These are phyloP conservation scores for Tragelaphus imberbis DNA, from an alignment of 2,113 vertebrate genomes.

Conservation along the genomic window DNA sequence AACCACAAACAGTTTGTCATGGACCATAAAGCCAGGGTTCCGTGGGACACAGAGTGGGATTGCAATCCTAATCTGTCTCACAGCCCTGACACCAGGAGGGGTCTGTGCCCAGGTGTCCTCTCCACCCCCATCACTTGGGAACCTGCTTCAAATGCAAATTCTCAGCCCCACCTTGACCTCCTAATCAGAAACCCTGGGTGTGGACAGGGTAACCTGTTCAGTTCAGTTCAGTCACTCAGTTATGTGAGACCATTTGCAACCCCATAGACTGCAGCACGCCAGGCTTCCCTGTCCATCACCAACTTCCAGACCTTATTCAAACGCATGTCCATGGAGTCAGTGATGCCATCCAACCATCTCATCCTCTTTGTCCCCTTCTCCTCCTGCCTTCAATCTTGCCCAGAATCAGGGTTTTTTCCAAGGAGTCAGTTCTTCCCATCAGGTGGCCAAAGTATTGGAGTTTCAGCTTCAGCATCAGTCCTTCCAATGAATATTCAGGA, in stretches of 20 bases:
- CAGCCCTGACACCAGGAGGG: no score
- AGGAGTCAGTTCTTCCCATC: neutral
- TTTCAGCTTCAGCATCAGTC: neutral
- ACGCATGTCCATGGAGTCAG: neutral
- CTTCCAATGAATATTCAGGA: neutral
- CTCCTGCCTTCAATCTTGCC: neutral
- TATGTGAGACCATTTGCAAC: fast-evolving
- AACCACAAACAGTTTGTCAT: neutral
- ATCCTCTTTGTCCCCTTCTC: neutral
- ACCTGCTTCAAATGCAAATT: neutral
- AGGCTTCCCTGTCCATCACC: neutral
- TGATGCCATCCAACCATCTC: neutral
- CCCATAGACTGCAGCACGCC: neutral
- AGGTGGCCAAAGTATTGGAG: neutral
- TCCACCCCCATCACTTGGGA: neutral
- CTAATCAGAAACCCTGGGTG: neutral
- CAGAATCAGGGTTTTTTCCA: neutral
- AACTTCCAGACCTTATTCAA: neutral
- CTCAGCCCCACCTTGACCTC: neutral
- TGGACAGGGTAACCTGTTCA: fast-evolving
- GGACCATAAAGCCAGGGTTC: neutral
- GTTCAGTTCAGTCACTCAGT: neutral
- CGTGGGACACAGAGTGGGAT: fast-evolving
- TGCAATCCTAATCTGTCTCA: neutral
- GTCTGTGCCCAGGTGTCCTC: neutral